phyloP scores from a whole-genome alignment of 2,797 vertebrate genomes.

The Oreochromis grahami region DNA sequence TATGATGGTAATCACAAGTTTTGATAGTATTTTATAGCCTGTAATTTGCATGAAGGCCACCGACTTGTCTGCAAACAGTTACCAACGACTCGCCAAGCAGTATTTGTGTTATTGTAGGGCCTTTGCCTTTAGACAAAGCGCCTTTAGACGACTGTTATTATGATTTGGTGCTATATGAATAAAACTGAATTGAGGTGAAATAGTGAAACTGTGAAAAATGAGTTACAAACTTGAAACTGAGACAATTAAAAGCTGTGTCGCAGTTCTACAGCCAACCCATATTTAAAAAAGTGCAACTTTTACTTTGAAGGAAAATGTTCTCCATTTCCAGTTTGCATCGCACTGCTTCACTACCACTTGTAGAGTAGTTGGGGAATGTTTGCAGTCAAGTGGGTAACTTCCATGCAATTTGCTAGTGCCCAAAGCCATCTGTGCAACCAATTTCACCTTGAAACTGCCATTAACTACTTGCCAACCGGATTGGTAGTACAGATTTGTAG shows the following conservation, averaged over 20 bases:
- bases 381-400: not conserved
- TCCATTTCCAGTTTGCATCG: fast-evolving
- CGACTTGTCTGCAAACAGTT: not conserved
- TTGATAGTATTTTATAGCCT: not conserved
- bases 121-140: not conserved
- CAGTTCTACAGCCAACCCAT: not conserved
- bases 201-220: not conserved
- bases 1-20: not conserved
- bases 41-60: not conserved
- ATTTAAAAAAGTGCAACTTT: not conserved
- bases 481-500: not conserved
- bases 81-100: not conserved
- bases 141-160: not conserved
- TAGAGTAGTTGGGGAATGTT: not conserved
- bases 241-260: not conserved
- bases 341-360: not conserved
- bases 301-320: not conserved
- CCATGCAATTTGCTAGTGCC: not conserved
- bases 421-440: not conserved
- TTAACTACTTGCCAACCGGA: not conserved
- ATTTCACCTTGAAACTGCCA: fast-evolving
- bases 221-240: not conserved
- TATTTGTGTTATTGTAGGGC: not conserved
- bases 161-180: not conserved
- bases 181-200: not conserved